Evolutionary conservation across 2,797 vertebrate genomes (phyloP), one percentile per base, ranked within the genome.

Genomic region (Chaetodon trifasciatus): DNA sequence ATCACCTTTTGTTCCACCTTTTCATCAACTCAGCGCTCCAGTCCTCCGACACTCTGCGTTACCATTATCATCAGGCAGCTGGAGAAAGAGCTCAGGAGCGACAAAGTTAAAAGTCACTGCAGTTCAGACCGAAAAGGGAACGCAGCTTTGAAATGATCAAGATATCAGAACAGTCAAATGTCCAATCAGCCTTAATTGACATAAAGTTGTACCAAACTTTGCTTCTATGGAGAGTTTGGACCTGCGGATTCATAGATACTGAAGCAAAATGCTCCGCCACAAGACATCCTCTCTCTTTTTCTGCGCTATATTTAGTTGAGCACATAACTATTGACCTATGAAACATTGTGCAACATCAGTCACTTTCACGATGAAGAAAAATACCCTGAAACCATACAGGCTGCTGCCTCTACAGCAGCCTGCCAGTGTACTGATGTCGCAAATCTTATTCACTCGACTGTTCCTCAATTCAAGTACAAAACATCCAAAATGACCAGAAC

Each of bases 401-500:
- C n/a, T 58, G 37, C 39, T 76, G 68, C 62, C 44, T 37, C 50
- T 5, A 0, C 70, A 44, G 61, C 10, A 11, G 17, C 8, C 32
- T 12, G 62, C 47, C 35, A 70, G 67, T 57, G 46, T 6, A 35
- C 24, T 24, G 23, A 49, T 57, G 72, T 65, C 4, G 3, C 56
- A 65, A 68, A 69, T 71, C 64, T 44, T 74, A 61, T 62, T 78
- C 69, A 73, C 39, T 32, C 3, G 44, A 78, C 24, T 19, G 40
- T 66, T 74, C 71, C 69, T 86, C 70, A 83, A 61, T 78, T 81
- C 39, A n/a, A 55, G 62, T 68, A 65, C 39, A 77, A 70, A 70
- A 78, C 70, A 44, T 73, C 28, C 23, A 75, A 57, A 82, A 69
- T 73, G 53, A 77, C 70, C 83, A 78, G 46, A 60, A 75, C 55